Evolutionary conservation across 2,797 vertebrate species (phyloP).

Genomic region (Acanthurus leucopareius): DNA sequence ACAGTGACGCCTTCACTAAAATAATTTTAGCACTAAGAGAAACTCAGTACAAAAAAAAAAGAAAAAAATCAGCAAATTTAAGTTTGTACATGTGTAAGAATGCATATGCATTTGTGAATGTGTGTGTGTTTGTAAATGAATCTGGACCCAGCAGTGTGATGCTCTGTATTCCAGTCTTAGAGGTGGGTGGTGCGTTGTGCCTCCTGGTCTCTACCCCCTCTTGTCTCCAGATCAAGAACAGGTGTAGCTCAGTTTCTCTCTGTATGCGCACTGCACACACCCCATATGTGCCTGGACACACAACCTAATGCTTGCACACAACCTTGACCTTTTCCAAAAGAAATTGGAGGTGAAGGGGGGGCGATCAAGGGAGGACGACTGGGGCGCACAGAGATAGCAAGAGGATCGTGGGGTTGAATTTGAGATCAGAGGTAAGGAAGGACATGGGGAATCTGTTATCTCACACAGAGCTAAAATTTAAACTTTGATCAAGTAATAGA

Average conservation of each 20-base stretch:
- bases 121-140: conserved; percentile 16
- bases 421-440: conserved; percentile 44
- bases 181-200: conserved; percentile 26
- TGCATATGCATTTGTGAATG: not conserved
- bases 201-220: not conserved
- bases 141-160: conserved; percentile 32
- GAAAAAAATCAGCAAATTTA: conserved; percentile 2
- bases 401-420: conserved; percentile 72
- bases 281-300: conserved; percentile 46
- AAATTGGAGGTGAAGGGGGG: conserved; percentile 59
- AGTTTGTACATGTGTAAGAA: not conserved
- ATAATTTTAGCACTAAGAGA: not conserved
- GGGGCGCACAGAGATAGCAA: conserved; percentile 18
- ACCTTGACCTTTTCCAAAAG: conserved; percentile 82
- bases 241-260: conserved; percentile 51
- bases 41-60: not conserved
- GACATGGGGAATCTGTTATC: not conserved
- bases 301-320: conserved; percentile 57
- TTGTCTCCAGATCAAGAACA: conserved; percentile 41
- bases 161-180: conserved; percentile 40
- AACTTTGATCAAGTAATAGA: conserved; percentile 39
- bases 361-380: conserved; percentile 33
- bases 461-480: not conserved
- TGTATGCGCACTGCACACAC: conserved; percentile 65
- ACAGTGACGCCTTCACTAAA: conserved; percentile 1